These are phyloP conservation scores for Drosophila setosimentum DNA, from an alignment of 2,888 invertebrate genomes.

Conservation along the genomic window DNA sequence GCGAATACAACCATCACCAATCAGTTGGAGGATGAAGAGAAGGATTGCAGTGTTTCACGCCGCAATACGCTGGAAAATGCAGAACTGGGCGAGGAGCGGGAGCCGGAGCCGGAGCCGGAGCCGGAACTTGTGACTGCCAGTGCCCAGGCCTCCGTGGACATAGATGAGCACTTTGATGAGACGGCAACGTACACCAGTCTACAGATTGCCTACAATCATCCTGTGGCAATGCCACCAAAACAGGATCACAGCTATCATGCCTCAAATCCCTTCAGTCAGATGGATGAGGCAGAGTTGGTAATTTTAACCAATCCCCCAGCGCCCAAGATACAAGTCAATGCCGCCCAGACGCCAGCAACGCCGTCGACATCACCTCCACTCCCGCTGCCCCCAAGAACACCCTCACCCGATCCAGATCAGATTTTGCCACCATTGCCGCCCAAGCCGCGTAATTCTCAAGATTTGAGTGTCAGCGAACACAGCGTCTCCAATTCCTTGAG, in stretches of 20 bases:
- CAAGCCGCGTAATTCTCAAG: conserved; percentile 89
- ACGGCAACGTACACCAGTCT: conserved; percentile 93
- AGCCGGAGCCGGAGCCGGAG: conserved; percentile 3
- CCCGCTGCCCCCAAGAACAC: conserved; percentile 77
- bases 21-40: conserved; percentile 86
- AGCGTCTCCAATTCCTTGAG: conserved; percentile 67
- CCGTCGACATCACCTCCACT: conserved; percentile 73
- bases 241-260: conserved; percentile 43
- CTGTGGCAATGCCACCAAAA: conserved; percentile 88
- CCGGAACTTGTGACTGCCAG: conserved; percentile 63
- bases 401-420: conserved; percentile 86
- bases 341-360: conserved; percentile 80
- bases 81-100: conserved; percentile 58
- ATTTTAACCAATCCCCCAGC: conserved; percentile 84
- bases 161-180: conserved; percentile 90
- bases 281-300: conserved; percentile 84
- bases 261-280: conserved; percentile 71
- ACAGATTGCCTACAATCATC: conserved; percentile 94
- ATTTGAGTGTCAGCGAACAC: conserved; percentile 67
- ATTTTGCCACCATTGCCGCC: conserved; percentile 92
- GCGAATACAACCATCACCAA: conserved; percentile 75
- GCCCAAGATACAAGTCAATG: conserved; percentile 86
- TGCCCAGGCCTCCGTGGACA: conserved; percentile 85
- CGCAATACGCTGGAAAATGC: conserved; percentile 85
- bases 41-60: conserved; percentile 85